A percentile compares a stretch with the other conserved stretches of the same genome.
phyloP scores from a whole-genome alignment of 2,888 invertebrate species.

The Glaucopsyche alexis region DNA sequence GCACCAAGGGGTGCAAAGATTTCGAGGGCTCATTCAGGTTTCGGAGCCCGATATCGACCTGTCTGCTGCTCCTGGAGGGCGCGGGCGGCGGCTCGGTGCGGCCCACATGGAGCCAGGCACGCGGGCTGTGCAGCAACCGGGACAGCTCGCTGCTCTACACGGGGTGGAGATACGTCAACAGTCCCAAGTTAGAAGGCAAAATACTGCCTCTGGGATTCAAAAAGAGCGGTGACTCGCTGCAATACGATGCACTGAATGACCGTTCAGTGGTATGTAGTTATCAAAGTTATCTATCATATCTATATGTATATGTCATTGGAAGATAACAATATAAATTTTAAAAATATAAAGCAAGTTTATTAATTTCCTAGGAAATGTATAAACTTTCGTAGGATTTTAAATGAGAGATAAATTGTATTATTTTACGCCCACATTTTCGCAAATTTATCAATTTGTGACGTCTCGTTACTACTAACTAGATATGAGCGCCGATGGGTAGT shows the following conservation, averaged over 20 bases:
- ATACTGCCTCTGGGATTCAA: slow-evolving; percentile 59
- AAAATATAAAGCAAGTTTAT: too few species aligned
- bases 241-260: slow-evolving; percentile 49
- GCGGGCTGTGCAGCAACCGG: slow-evolving; percentile 53
- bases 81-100: slow-evolving; percentile 56
- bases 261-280: slow-evolving; percentile 45
- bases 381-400: too few species aligned
- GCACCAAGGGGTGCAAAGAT: slow-evolving; percentile 52
- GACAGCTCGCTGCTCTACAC: slow-evolving; percentile 58
- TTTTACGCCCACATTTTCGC: too few species aligned
- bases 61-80: slow-evolving; percentile 52
- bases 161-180: slow-evolving; percentile 69
- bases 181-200: slow-evolving; percentile 46
- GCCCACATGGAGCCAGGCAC: slow-evolving; percentile 65
- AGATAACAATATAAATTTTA: too few species aligned
- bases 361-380: too few species aligned
- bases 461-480: too few species aligned
- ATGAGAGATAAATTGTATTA: too few species aligned
- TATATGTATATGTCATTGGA: too few species aligned
- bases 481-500: too few species aligned
- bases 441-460: too few species aligned
- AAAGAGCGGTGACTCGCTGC: slow-evolving; percentile 47
- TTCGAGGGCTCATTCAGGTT: slow-evolving; percentile 50
- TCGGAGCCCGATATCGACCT: slow-evolving; percentile 60
- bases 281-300: too few species aligned